Evolutionary conservation across 2,888 invertebrate genomes (phyloP), one percentile per base, ranked within the genome.

Genomic region (Scaeva pyrastri): DNA sequence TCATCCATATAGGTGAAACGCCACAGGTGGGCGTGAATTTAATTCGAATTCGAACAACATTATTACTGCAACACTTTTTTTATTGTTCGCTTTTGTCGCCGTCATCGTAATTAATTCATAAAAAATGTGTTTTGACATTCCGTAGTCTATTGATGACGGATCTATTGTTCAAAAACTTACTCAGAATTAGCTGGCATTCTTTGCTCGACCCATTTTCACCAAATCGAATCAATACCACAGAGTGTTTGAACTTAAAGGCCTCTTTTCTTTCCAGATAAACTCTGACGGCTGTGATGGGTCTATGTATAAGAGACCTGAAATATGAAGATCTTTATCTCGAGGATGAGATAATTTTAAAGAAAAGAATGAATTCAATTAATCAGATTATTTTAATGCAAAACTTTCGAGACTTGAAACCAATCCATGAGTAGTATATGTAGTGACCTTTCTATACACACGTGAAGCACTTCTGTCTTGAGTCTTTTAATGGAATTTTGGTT

Each of bases 331-430:
- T 19, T 39, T 21, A 19, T 60, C 39, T 72, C 43, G 52, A 76
- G n/a, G 60, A 76, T 50, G 70, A 80, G 76, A 80, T 85, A 85
- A 19, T 12, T 21, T 39, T 5, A 10, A 62, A 62, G 48, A 31
- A 76, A 39, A 41, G 62, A 76, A 56, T 66, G 39, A 80, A 72
- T 75, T 36, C 71, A 76, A 80, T 81, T 81, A 83, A 76, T 81
- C 76, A 73, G 76, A 55, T 76, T 62, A 76, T 81, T 81, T 80
- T 80, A 48, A 85, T 85, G 85, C 85, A 81, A 85, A 62, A 23
- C 71, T 76, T 72, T 76, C 39, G 56, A 55, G 55, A 50, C 31
- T 58, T 58, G 58, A 78, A 62, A 79, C 56, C 56, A 60, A 68
- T 78, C 55, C n/a, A 62, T 39, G 62, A 31, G 31, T 31, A 8